Percentiles rank a stretch among this genome's conserved stretches.
Evolutionary conservation across 2,888 invertebrate species (phyloP).

Genomic region (Danaus chrysippus): DNA sequence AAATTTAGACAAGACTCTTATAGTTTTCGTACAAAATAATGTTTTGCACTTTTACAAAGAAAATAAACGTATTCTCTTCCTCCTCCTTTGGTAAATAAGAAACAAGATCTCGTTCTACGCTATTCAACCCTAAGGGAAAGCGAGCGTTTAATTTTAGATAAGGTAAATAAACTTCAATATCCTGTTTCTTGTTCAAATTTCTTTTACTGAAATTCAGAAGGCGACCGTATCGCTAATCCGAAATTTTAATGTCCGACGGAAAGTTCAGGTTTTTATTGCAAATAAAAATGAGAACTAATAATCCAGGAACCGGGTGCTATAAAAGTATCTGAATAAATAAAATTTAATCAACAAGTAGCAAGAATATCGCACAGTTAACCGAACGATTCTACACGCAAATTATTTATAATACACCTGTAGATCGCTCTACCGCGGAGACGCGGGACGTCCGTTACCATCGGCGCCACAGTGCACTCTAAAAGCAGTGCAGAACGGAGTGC

Average conservation of each 20-base stretch:
- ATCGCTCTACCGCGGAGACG: conserved; percentile 14
- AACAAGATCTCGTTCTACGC: conserved; percentile 14
- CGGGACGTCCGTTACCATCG: conserved; percentile 29
- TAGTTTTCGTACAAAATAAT: conserved; percentile 1
- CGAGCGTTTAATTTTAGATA: conserved; percentile 22
- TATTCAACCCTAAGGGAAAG: conserved; percentile 5
- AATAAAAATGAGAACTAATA: neutral
- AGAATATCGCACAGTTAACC: conserved; percentile 7
- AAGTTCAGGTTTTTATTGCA: neutral
- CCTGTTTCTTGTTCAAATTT: conserved; percentile 7
- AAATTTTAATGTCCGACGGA: conserved; percentile 1
- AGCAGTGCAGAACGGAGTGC: neutral
- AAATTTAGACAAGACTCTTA: neutral
- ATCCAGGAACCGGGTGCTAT: neutral
- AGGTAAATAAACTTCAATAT: conserved; percentile 15
- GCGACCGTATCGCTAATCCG: conserved; percentile 3
- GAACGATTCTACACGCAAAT: conserved; percentile 11
- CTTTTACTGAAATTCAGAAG: conserved; percentile 4
- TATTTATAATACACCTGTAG: conserved; percentile 28
- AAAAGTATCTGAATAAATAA: conserved; percentile 38
- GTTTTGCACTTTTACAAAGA: conserved; percentile 6
- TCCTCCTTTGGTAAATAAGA: conserved; percentile 17
- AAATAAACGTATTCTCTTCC: conserved; percentile 10
- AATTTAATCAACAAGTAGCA: conserved; percentile 41
- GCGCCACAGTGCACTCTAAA: conserved; percentile 31